Evolutionary conservation across 2,113 vertebrate genomes (phyloP), one percentile per base, ranked within the genome.

Genomic region (Ptilorrhoa leucosticta): DNA sequence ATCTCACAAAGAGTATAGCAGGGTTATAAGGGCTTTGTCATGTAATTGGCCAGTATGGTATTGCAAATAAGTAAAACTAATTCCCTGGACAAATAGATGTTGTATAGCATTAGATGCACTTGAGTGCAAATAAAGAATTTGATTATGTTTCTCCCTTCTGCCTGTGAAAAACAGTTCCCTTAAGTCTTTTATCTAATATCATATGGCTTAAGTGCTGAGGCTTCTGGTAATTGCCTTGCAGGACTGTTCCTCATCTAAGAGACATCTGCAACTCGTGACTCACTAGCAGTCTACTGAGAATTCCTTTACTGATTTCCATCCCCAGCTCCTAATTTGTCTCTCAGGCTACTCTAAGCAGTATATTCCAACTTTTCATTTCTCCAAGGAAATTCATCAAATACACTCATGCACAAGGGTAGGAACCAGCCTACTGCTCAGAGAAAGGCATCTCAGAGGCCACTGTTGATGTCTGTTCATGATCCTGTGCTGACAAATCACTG

Each of bases 291-390:
- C 90, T 40, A 4, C 44, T 77, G 75, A 95, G 93, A 90, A 91
- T 93, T 95, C 72, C 69, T 82, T 84, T 56, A 31, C 30, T 87
- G 47, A 89, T 96, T 95, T 96, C 65, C 33, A 88, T 80, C 45
- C 40, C 50, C 33, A 73, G 10, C 28, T 91, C 78, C 78, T 72
- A 45, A 80, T 91, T 85, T 71, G 24, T 87, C 65, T 90, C 69
- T 88, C 79, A 81, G 51, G 48, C 48, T 56, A 54, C 73, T 77
- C 78, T 58, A 66, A 69, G 65, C 31, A 83, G 60, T 91, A 53
- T 58, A 65, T 94, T 93, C 87, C 35, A 80, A 44, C 60, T 94
- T 93, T 69, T 60, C 26, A 61, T 78, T 94, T 91, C 70, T 89
- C 45, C 27, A 73, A 70, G 76, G 47, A 85, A 73, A 92, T 91